phyloP scores from a whole-genome alignment of 1,140 invertebrate species.

The Philotrypesis tridentata region DNA sequence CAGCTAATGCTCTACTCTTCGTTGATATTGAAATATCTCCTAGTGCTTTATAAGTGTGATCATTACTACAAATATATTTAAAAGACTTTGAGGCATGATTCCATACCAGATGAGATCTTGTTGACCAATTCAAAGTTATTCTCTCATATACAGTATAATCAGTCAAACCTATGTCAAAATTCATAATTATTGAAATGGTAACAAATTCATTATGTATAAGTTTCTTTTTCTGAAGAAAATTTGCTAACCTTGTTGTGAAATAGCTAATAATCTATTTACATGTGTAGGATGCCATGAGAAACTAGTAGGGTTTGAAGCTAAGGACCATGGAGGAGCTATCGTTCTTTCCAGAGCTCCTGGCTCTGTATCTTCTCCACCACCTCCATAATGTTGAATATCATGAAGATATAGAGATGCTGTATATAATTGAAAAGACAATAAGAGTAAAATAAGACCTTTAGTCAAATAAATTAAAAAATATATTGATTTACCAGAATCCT shows the following conservation, averaged over 20 bases:
- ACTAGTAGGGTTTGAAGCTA: conserved; percentile 74
- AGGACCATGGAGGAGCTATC: conserved; percentile 74
- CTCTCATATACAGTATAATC: conserved; percentile 87
- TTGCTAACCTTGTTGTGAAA: conserved; percentile 76
- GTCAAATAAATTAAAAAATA: not conserved
- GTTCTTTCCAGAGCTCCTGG: conserved; percentile 84
- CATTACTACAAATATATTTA: conserved; percentile 76
- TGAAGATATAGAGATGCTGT: conserved; percentile 80
- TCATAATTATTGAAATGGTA: conserved; percentile 36
- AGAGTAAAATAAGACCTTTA: not conserved
- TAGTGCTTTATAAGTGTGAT: conserved; percentile 75
- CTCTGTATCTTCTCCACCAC: conserved; percentile 81
- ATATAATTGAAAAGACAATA: conserved; percentile 11
- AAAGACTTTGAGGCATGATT: conserved; percentile 82
- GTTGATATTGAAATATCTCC: conserved; percentile 85
- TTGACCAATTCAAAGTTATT: conserved; percentile 87
- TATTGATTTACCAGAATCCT: conserved; percentile 75
- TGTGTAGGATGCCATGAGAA: conserved; percentile 90
- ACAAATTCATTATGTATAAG: not conserved
- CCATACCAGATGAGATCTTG: conserved; percentile 82
- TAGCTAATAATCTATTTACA: conserved; percentile 84
- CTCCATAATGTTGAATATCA: conserved; percentile 85
- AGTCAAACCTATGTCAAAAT: conserved; percentile 73
- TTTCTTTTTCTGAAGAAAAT: conserved; percentile 7
- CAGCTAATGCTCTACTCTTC: conserved; percentile 79